Conservation (phyloP, 2,888 invertebrate genomes). For the Spisula solida region DNA sequence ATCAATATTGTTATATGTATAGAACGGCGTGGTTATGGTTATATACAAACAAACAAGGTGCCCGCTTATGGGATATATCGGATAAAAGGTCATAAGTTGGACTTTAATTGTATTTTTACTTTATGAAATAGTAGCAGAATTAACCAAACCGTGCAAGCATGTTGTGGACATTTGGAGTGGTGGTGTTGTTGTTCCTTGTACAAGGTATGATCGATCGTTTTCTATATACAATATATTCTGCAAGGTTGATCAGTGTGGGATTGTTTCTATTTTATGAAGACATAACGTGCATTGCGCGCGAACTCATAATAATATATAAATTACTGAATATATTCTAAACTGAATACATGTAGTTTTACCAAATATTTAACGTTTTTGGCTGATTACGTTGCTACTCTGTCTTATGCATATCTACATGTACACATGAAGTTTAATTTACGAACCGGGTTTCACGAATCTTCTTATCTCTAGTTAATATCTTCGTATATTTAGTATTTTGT, state of each 20-base stretch:
- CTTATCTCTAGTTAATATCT: too few species aligned
- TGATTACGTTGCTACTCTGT: too few species aligned
- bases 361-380: too few species aligned
- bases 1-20: background rate
- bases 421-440: too few species aligned
- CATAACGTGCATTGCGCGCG: background rate
- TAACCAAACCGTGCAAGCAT: background rate
- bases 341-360: too few species aligned
- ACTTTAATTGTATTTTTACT: background rate
- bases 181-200: background rate
- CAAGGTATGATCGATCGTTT: background rate
- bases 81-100: background rate
- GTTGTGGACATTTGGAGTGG: background rate
- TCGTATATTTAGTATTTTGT: too few species aligned
- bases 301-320: too few species aligned
- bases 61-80: background rate
- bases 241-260: background rate
- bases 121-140: background rate
- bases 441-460: too few species aligned
- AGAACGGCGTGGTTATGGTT: slow-evolving; percentile 5
- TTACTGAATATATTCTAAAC: too few species aligned
- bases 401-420: too few species aligned
- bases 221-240: background rate
- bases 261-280: background rate
- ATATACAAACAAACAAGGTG: slow-evolving; percentile 7